These are phyloP conservation scores for Eublepharis macularius DNA, from an alignment of 2,113 vertebrate species.

Conservation along the genomic window DNA sequence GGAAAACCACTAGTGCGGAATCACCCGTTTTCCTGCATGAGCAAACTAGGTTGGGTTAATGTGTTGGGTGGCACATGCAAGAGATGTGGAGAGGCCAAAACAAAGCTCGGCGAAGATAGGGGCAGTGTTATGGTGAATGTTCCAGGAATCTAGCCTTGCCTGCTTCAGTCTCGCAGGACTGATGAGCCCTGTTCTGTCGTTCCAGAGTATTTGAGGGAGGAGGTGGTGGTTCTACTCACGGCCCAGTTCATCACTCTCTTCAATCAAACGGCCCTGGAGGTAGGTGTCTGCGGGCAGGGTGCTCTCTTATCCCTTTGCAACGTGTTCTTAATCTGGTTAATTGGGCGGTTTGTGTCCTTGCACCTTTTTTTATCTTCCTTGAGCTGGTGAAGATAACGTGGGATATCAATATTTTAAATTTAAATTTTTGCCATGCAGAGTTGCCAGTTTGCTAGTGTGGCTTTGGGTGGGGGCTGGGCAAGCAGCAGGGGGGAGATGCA, in stretches of 20 bases:
- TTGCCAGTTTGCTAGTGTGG: too few relatives aligned
- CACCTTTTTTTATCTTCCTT: too few relatives aligned
- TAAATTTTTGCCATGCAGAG: too few relatives aligned
- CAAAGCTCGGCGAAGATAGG: not conserved
- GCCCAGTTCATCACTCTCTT: constrained; percentile 85
- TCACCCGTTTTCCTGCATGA: too few relatives aligned
- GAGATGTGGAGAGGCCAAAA: not conserved
- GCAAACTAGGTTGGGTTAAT: not conserved
- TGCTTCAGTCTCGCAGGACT: not conserved
- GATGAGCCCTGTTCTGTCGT: not conserved
- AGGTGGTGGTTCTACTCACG: constrained; percentile 82
- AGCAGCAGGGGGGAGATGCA: too few relatives aligned
- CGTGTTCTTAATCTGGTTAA: not conserved
- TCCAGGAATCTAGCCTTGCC: not conserved
- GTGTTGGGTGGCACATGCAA: too few relatives aligned
- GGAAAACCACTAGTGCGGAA: too few relatives aligned
- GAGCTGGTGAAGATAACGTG: too few relatives aligned
- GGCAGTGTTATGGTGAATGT: not conserved
- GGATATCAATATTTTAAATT: too few relatives aligned
- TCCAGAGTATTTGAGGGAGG: constrained; percentile 82
- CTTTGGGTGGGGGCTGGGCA: too few relatives aligned
- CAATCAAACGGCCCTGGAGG: constrained; percentile 85
- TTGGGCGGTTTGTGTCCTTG: too few relatives aligned
- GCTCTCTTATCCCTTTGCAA: not conserved
- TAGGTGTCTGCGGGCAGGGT: constrained; percentile 13